These are phyloP conservation scores for Drosophila orena DNA, from an alignment of 1,140 invertebrate genomes.

Conservation along the genomic window DNA sequence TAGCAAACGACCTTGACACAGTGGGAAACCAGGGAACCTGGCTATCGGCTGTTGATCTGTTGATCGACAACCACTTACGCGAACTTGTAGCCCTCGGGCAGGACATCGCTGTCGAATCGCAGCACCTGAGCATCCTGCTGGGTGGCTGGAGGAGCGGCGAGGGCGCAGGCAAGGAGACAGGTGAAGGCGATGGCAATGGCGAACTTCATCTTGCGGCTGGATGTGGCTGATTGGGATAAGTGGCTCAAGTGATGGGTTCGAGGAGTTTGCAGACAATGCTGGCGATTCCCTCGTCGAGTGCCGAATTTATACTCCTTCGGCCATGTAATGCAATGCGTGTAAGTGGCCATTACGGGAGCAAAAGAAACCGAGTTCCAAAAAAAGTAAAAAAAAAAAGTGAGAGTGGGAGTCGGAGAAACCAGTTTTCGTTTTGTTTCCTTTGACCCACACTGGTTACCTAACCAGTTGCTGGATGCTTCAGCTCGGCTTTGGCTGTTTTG, in stretches of 20 bases:
- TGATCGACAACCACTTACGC: constrained; percentile 38
- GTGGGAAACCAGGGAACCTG: not conserved
- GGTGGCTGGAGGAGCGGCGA: constrained; percentile 53
- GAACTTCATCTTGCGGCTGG: constrained; percentile 55
- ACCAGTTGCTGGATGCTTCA: constrained; percentile 32
- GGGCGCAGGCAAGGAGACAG: constrained; percentile 40
- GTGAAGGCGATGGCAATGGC: constrained; percentile 31
- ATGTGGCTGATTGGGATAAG: not conserved
- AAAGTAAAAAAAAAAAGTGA: constrained; percentile 20
- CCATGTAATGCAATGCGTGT: constrained; percentile 33
- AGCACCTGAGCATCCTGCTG: constrained; percentile 60
- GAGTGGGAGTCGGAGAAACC: constrained; percentile 31
- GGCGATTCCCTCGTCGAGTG: constrained; percentile 40
- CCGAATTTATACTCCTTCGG: constrained; percentile 74
- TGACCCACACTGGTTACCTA: constrained; percentile 49
- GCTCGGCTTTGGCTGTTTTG: constrained; percentile 15
- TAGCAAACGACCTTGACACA: constrained; percentile 63
- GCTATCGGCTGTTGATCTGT: not conserved
- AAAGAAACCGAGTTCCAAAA: constrained; percentile 25
- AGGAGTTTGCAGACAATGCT: constrained; percentile 71
- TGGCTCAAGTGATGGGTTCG: constrained; percentile 46
- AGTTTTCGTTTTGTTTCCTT: constrained; percentile 53
- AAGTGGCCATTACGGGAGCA: constrained; percentile 34
- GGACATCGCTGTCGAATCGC: constrained; percentile 67
- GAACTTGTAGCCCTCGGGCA: constrained; percentile 72